phyloP scores from a whole-genome alignment of 2,797 vertebrate species.

The Cossypha dichroa region DNA sequence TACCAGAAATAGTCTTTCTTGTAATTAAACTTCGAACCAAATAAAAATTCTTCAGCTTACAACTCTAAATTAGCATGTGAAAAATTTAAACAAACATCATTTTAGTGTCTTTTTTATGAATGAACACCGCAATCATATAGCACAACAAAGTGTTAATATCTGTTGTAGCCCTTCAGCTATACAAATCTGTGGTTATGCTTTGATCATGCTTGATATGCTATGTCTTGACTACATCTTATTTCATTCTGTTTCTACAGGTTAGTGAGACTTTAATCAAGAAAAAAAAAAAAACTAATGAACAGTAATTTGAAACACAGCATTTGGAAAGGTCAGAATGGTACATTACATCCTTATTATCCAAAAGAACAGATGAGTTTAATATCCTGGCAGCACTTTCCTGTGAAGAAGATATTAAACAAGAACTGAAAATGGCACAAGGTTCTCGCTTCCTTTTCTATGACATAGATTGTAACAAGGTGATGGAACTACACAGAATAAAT shows the following conservation, averaged over 20 bases:
- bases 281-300: background rate
- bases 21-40: background rate
- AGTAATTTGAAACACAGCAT: slow-evolving; percentile 37
- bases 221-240: slow-evolving; percentile 48
- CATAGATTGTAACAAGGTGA: slow-evolving; percentile 10
- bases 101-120: background rate
- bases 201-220: background rate
- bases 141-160: background rate
- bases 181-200: background rate
- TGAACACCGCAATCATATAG: background rate
- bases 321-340: slow-evolving; percentile 67
- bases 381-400: slow-evolving; percentile 26
- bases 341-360: slow-evolving; percentile 57
- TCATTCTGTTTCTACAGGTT: slow-evolving; percentile 54
- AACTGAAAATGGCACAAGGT: slow-evolving; percentile 38
- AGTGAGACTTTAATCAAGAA: slow-evolving; percentile 31
- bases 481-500: slow-evolving; percentile 44
- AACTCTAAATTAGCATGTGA: background rate
- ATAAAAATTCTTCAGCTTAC: background rate
- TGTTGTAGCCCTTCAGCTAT: background rate
- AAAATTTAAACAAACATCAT: background rate
- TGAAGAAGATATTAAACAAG: slow-evolving; percentile 51
- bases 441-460: background rate
- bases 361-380: slow-evolving; percentile 57
- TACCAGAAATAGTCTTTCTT: background rate